Percentiles rank a stretch among this genome's conserved stretches.
Conservation (phyloP, 1,140 invertebrate genomes). For the Drosophila pseudoananassae region DNA sequence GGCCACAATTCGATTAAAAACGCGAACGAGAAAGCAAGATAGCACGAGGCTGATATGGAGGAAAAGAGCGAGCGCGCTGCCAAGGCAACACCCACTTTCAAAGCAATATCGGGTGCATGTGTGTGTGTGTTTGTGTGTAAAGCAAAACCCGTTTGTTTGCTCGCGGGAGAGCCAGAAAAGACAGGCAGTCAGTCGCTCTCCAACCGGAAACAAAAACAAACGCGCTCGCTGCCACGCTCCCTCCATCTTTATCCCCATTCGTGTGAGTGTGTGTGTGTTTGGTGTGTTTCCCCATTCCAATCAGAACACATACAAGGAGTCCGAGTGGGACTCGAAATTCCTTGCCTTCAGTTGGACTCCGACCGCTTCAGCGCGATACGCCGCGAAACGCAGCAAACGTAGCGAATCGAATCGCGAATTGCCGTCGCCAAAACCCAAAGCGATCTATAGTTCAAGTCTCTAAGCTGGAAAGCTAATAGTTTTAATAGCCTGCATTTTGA, state of each 20-base stretch:
- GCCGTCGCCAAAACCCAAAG: slow-evolving; percentile 63
- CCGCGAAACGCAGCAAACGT: slow-evolving; percentile 32
- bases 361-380: slow-evolving; percentile 48
- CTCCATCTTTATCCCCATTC: slow-evolving; percentile 57
- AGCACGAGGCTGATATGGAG: slow-evolving; percentile 3
- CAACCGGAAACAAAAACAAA: slow-evolving; percentile 70
- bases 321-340: slow-evolving; percentile 42
- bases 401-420: slow-evolving; percentile 51
- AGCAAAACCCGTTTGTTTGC: slow-evolving; percentile 75
- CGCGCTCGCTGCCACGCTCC: slow-evolving; percentile 41
- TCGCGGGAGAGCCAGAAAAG: slow-evolving; percentile 47
- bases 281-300: slow-evolving; percentile 66
- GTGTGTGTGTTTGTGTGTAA: slow-evolving; percentile 13
- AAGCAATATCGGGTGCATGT: slow-evolving; percentile 34
- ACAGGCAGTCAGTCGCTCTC: slow-evolving; percentile 60
- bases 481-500: slow-evolving; percentile 38
- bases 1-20: slow-evolving; percentile 73
- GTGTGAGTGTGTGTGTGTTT: slow-evolving; percentile 5
- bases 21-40: slow-evolving; percentile 22
- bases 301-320: slow-evolving; percentile 58
- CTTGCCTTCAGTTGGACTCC: slow-evolving; percentile 58
- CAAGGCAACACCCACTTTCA: slow-evolving; percentile 75
- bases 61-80: slow-evolving; percentile 22
- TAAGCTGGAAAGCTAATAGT: slow-evolving; percentile 32
- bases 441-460: too few relatives aligned